Percentiles rank a stretch among this genome's conserved stretches.
Conservation (phyloP, 2,113 vertebrate genomes). For the Mormyrus lacerda region DNA sequence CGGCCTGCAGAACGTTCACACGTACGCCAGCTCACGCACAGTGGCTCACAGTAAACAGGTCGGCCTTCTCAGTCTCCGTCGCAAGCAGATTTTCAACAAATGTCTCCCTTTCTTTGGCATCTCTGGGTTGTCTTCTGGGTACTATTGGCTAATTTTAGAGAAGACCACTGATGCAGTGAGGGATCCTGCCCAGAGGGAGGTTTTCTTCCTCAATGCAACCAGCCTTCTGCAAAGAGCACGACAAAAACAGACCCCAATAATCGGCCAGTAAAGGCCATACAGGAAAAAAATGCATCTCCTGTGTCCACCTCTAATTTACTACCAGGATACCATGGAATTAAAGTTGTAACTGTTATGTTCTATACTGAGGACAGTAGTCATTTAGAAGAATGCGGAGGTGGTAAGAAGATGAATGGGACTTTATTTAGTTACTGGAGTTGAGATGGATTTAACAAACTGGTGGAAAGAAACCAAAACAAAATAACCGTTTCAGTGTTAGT, state of each 20-base stretch:
- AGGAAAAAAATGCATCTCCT: neutral
- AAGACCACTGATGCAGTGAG: constrained; percentile 77
- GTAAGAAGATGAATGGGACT: neutral
- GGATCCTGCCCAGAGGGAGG: constrained; percentile 80
- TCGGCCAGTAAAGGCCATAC: neutral
- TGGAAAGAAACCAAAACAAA: neutral
- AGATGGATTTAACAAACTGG: neutral
- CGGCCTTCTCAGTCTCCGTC: constrained; percentile 89
- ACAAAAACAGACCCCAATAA: neutral
- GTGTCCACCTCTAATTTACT: neutral
- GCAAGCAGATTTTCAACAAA: constrained; percentile 80
- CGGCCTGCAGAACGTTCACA: neutral
- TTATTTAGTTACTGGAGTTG: neutral
- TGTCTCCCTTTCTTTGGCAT: constrained; percentile 88
- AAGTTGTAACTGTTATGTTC: neutral
- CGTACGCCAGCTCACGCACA: constrained; percentile 78
- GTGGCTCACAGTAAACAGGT: constrained; percentile 86
- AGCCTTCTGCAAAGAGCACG: constrained; percentile 62
- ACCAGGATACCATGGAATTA: neutral
- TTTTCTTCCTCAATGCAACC: constrained; percentile 95
- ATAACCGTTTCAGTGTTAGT: neutral
- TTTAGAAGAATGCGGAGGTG: neutral
- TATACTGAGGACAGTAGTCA: neutral
- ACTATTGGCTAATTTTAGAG: constrained; percentile 77
- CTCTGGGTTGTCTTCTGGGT: constrained; percentile 82